A percentile compares a stretch with the other conserved stretches of the same genome.
Evolutionary conservation across 2,797 vertebrate genomes (phyloP).

Genomic region (Tapera naevia): DNA sequence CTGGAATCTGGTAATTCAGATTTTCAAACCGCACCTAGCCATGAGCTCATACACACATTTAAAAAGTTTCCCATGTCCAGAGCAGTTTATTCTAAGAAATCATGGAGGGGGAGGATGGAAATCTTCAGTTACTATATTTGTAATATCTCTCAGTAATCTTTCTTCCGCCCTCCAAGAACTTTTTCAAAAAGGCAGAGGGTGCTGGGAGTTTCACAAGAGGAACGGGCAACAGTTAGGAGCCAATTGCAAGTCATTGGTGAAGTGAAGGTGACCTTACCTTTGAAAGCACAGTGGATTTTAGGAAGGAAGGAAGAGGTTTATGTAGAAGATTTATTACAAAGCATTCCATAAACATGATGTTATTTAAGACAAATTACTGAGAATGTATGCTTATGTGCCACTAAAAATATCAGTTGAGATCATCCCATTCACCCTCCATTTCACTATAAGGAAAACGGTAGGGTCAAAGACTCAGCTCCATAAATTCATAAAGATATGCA

Average conservation of each 20-base stretch:
- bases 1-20: not conserved
- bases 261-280: not conserved
- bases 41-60: not conserved
- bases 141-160: not conserved
- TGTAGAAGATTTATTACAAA: no score
- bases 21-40: not conserved
- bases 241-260: not conserved
- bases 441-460: not conserved
- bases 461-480: not conserved
- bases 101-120: not conserved
- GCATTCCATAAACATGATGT: not conserved
- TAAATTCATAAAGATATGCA: not conserved
- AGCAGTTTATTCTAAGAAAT: not conserved
- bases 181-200: not conserved
- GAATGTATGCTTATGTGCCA: not conserved
- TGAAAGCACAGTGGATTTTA: not conserved
- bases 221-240: not conserved
- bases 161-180: not conserved
- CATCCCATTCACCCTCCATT: not conserved
- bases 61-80: not conserved
- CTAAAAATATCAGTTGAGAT: not conserved
- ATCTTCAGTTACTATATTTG: not conserved
- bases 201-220: not conserved
- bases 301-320: not conserved
- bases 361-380: not conserved